Base-by-base conservation (phyloP, 2,113 vertebrate species). In the Macaca mulatta region DNA sequence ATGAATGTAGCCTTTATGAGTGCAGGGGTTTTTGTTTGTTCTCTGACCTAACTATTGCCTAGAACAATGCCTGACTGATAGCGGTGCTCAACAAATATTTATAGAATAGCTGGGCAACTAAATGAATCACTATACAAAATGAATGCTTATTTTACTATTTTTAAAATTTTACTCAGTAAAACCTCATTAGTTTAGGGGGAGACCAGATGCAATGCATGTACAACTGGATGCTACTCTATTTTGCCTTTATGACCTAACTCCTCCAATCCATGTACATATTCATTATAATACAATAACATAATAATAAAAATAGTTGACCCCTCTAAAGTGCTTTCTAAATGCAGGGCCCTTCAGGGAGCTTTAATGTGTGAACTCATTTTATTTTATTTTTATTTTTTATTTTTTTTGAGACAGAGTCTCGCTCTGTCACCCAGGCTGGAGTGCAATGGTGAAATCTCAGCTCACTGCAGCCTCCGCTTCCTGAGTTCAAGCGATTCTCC, bases 81-180 rank as follows among this genome's bases (percentile, higher is more conserved):
- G 50, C 69, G 45, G 16, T 75, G 27, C 82, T 89, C 74, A 52
- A 23, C 75, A 77, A 67, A 20, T 92, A 69, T 30, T 80, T 80
- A 59, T 35, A 16, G 40, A 52, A 64, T 83, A 20, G 8, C 17
- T 92, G 6, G 5, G 32, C 87, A 5, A 70, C 27, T 84, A 92
- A 89, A 64, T 92, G 75, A 77, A 48, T 86, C 38, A 32, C 17
- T 57, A 23, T 38, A 22, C 6, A 84, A 92, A 95, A 92, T 79
- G 35, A 96, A 85, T 78, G 75, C 59, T 90, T 20, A 48, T 45
- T 64, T 70, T 75, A 57, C 57, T 77, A 90, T 52, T 88, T 96
- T 74, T 40, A 89, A 96, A 57, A 79, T 64, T 77, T 89, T 77
- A 57, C 35, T 50, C 57, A 70, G 11, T 90, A 57, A 93, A 89